Conservation (phyloP, 2,888 invertebrate genomes). For the Drosophila acutilabella region DNA sequence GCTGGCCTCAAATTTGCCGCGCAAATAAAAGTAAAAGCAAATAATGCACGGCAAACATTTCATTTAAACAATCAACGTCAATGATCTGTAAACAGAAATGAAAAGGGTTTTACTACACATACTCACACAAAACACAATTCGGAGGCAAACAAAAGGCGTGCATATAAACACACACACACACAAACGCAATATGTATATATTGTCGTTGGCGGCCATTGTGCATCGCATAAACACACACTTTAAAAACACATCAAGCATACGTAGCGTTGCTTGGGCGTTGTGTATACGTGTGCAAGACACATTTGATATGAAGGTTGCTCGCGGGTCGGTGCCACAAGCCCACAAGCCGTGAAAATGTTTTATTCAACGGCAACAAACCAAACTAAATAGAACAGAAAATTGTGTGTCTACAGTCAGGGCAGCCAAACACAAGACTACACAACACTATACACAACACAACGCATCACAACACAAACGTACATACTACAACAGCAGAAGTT, state of each 20-base stretch:
- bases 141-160: conserved; percentile 68
- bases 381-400: conserved; percentile 81
- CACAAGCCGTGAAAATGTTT: conserved; percentile 82
- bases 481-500: conserved; percentile 37
- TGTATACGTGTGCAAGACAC: conserved; percentile 63
- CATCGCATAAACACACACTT: conserved; percentile 79
- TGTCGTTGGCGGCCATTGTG: conserved; percentile 66
- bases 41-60: conserved; percentile 80
- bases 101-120: conserved; percentile 73
- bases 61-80: conserved; percentile 82
- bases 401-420: conserved; percentile 59
- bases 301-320: conserved; percentile 76
- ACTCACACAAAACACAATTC: conserved; percentile 31
- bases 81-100: conserved; percentile 81
- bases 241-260: conserved; percentile 80
- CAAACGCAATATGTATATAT: conserved; percentile 29
- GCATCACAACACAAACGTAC: conserved; percentile 17
- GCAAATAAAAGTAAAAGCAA: conserved; percentile 73
- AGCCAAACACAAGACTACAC: conserved; percentile 23
- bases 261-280: conserved; percentile 54
- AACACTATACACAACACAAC: conserved; percentile 27
- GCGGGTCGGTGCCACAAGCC: conserved; percentile 65
- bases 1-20: conserved; percentile 48
- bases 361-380: conserved; percentile 81
- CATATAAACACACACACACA: conserved; percentile 54